Base-by-base conservation (phyloP, 2,888 invertebrate genomes). In the Pachymerium ferrugineum region DNA sequence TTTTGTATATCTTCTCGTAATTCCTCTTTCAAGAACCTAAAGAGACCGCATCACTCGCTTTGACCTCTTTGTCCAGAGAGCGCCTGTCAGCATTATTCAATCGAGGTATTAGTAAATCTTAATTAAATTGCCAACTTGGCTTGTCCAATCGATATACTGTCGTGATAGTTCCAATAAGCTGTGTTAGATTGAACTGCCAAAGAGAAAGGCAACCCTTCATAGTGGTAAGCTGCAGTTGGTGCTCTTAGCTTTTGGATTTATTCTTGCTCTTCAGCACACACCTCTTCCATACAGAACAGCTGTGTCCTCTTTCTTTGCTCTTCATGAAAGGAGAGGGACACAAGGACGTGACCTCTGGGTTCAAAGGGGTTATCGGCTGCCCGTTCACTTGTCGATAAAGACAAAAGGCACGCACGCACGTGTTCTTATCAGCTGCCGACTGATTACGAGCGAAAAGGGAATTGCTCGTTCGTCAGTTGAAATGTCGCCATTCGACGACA, bases 341-440 rank as follows among this genome's bases (percentile, higher is more conserved):
- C 62, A 62, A 62, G 62, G 62, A 62, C 62, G 14, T 62, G 62
- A 62, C 62, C 62, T 62, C 25, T 62, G 62, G 25, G 62, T 62
- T 62, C 62, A 62, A 62, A 25, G 62, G 62, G 62, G 62, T 62
- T 62, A 62, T 62, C 62, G 62, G 28, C 62, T 62, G 62, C 62
- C 62, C 62, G 62, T 62, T 62, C 62, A 25, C 62, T 62, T 62
- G 62, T 62, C 62, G 62, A 62, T 62, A 62, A 62, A 62, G 62
- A 62, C 62, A 62, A 62, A 62, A 62, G 62, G 62, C 62, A 62
- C 62, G 62, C 62, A 28, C 62, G 62, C 62, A 62, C 62, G 62
- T 62, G 62, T 62, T 62, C 62, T 62, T 62, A 62, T 62, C 62
- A 62, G 62, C 62, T 62, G 62, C 62, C 62, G 62, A 62, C 62